These are phyloP conservation scores for Scleropages formosus DNA, from an alignment of 2,797 vertebrate genomes.

Conservation along the genomic window DNA sequence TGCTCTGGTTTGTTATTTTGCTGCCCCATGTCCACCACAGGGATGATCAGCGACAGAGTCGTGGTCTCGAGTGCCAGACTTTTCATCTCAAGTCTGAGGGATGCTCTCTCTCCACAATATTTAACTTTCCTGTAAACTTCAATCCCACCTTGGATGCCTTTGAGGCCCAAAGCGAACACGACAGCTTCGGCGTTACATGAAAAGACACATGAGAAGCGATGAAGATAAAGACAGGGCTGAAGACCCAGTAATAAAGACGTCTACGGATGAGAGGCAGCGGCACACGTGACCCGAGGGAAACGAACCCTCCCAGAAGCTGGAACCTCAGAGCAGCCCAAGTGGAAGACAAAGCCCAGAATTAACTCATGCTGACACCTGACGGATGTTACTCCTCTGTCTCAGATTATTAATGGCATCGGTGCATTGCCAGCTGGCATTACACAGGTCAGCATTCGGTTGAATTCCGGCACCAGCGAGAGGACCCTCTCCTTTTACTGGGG, in stretches of 20 bases:
- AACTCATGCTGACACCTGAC: not conserved
- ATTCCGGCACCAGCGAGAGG: no score
- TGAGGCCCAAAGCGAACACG: not conserved
- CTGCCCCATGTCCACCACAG: no score
- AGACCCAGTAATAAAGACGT: slow-evolving; percentile 1
- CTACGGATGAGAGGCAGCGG: not conserved
- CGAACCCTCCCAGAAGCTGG: not conserved
- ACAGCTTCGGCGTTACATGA: not conserved
- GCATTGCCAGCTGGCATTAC: not conserved
- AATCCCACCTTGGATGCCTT: not conserved
- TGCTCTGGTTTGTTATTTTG: no score
- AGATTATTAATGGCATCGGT: not conserved
- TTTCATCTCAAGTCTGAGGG: not conserved
- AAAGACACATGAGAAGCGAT: not conserved
- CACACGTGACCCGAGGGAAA: not conserved
- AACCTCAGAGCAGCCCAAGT: not conserved
- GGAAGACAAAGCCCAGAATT: not conserved
- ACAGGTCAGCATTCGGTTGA: not conserved
- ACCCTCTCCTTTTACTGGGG: no score
- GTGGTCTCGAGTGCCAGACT: not conserved
- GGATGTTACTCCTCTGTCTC: slow-evolving; percentile 8
- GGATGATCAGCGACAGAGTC: no score
- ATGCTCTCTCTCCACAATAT: not conserved
- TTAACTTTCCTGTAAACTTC: no score
- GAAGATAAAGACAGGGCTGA: not conserved